A percentile compares a stretch with the other conserved stretches of the same genome.
Evolutionary conservation across 2,797 vertebrate species (phyloP).

Genomic region (Rachycentron canadum): DNA sequence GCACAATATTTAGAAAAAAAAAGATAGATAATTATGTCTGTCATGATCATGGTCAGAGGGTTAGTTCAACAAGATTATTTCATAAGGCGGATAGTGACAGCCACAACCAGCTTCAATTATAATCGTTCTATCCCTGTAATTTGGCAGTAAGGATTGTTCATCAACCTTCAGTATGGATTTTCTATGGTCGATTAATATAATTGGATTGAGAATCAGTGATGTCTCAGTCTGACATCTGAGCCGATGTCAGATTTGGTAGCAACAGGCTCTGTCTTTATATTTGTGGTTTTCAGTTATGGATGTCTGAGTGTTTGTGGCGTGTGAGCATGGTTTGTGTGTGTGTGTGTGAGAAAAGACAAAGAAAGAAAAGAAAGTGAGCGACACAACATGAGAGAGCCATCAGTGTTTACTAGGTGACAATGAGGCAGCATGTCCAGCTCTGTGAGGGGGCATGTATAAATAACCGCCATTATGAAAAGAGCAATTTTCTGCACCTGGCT

Average conservation of each 20-base stretch:
- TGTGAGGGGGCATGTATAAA: constrained; percentile 48
- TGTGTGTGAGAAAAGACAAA: not conserved
- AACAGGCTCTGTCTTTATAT: constrained; percentile 47
- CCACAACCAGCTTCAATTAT: constrained; percentile 83
- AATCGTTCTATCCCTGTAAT: constrained; percentile 78
- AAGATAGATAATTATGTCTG: constrained; percentile 66
- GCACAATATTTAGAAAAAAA: constrained; percentile 30
- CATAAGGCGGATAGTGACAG: constrained; percentile 77
- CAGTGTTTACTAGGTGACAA: constrained; percentile 36
- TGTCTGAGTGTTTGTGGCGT: not conserved
- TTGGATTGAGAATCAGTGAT: constrained; percentile 83
- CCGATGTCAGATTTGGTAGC: constrained; percentile 52
- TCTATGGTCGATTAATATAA: constrained; percentile 82
- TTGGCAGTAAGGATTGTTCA: constrained; percentile 82
- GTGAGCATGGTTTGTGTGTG: not conserved
- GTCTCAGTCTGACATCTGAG: constrained; percentile 67
- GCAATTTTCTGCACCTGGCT: constrained; percentile 73
- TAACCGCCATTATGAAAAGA: constrained; percentile 75
- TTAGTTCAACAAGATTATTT: constrained; percentile 81
- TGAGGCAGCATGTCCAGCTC: constrained; percentile 56
- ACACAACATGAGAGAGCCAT: constrained; percentile 17
- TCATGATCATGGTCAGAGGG: constrained; percentile 74
- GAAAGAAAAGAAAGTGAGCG: not conserved
- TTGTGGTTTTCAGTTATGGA: constrained; percentile 27
- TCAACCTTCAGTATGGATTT: constrained; percentile 80